Evolutionary conservation across 2,888 invertebrate genomes (phyloP), one percentile per base, ranked within the genome.

Genomic region (Hipparchia sbordonii): DNA sequence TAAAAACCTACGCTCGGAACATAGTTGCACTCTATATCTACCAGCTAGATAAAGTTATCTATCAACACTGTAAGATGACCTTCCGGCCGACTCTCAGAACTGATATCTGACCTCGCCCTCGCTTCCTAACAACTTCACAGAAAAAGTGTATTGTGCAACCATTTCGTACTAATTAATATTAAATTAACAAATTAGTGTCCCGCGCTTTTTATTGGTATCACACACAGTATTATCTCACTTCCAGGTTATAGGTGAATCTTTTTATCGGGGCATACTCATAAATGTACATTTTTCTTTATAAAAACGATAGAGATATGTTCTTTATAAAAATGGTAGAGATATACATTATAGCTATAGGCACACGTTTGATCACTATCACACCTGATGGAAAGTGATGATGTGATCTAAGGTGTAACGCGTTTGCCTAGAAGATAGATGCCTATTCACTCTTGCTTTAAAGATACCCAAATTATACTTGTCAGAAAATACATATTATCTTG

Each of bases 71-170:
- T 75, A 74, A 68, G 74, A 74, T 80, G 82, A 82, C 82, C 83
- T 77, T 79, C 78, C 78, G 78, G 75, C 76, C 75, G 76, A 70
- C 71, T 77, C 83, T 86, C 83, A 81, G 82, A 86, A 86, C 73
- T 84, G 88, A 88, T 88, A 87, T 80, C 81, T 81, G 80, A 80
- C 82, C 80, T 63, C 78, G 74, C 74, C 84, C 84, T 80, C 80
- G 72, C 80, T 82, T 86, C 85, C 86, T 80, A 84, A 74, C 75
- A 61, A 56, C 68, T 89, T 87, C 86, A 82, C 46, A 74, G 87
- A 88, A 68, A 48, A 33, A 46, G 67, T 75, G 63, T 72, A 70
- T 76, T 72, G 74, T 67, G 76, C 73, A 76, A 76, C 67, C 77
- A 66, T 69, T 74, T 72, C 67, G 56, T 74, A 74, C 75, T 75